Evolutionary conservation across 2,113 vertebrate species (phyloP), one percentile per base, ranked within the genome.

Genomic region (Eidolon helvum): DNA sequence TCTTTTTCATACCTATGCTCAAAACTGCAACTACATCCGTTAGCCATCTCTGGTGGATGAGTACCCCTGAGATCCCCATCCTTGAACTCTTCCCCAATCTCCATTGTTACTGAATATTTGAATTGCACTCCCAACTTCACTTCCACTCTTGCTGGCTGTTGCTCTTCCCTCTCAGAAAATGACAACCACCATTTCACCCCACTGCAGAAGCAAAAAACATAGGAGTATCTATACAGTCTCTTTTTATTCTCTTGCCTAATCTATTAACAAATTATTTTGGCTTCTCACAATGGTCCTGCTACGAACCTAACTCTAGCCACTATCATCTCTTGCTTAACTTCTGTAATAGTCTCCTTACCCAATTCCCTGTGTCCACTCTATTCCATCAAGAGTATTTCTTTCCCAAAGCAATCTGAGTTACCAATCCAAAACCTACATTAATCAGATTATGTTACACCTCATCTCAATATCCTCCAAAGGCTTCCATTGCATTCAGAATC

Each of bases 31-130:
- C 3, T 3, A 0, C 4, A 19, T 19, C 30, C 69, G 10, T 12
- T 2, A 40, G 61, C 28, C 30, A 33, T 5, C 35, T 35, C 22
- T 35, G 28, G 22, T 35, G 11, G 19, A 15, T 1, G 15, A 38
- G 35, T 1, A 5, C 11, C 5, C 0, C 11, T 26, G 2, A 15
- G 21, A 1, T 4, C 26, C n/a, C 18, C 5, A 0, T 2, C 45
- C 53, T 22, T 16, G 9, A 8, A 10, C 11, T 7, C 10, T 45
- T 7, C 5, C 11, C 10, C n/a, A 38, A 2, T 3, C 6, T 19
- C 4, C 16, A 10, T 0, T 4, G 3, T 35, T 59, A 10, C 9
- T 55, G 38, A 22, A 69, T 18, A 0, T 30, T 11, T 22, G 12
- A 28, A 10, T 9, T 38, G 18, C 24, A 21, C 33, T 35, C 19